phyloP scores from a whole-genome alignment of 2,888 invertebrate genomes.

The Coenonympha glycerion region DNA sequence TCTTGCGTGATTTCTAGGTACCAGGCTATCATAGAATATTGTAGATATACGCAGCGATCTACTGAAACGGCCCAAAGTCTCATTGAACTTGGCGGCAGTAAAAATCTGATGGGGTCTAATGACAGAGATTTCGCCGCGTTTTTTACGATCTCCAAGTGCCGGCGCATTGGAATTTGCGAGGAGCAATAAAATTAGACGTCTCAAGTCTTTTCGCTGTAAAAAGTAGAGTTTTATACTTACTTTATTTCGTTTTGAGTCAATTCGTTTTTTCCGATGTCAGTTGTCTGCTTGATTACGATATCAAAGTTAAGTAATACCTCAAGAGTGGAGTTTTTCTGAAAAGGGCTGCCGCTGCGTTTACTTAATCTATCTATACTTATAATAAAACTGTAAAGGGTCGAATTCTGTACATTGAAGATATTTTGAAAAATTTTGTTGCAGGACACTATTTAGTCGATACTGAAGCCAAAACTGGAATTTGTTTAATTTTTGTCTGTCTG shows the following conservation, averaged over 20 bases:
- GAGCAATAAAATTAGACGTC: conserved; percentile 23
- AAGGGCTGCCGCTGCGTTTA: no score
- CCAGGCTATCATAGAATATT: neutral
- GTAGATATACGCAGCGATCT: conserved; percentile 1
- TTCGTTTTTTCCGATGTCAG: conserved; percentile 1
- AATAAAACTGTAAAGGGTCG: no score
- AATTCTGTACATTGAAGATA: no score
- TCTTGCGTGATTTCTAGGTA: neutral
- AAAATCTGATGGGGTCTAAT: conserved; percentile 39
- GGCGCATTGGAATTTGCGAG: conserved; percentile 24
- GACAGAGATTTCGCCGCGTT: conserved; percentile 28
- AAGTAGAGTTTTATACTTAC: conserved; percentile 3
- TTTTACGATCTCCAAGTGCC: conserved; percentile 36
- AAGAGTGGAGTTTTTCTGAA: no score
- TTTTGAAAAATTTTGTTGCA: no score
- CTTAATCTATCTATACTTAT: no score
- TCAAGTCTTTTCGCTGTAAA: conserved; percentile 5
- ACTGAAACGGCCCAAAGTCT: conserved; percentile 15
- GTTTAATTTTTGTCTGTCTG: no score
- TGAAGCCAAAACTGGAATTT: no score
- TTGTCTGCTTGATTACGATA: neutral
- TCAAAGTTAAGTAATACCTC: neutral
- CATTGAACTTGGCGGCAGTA: conserved; percentile 20
- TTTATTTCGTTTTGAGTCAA: conserved; percentile 1
- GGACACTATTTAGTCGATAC: no score